A percentile compares a stretch with the other conserved stretches of the same genome.
phyloP scores from a whole-genome alignment of 2,113 vertebrate genomes.

The Oreocharis arfaki region DNA sequence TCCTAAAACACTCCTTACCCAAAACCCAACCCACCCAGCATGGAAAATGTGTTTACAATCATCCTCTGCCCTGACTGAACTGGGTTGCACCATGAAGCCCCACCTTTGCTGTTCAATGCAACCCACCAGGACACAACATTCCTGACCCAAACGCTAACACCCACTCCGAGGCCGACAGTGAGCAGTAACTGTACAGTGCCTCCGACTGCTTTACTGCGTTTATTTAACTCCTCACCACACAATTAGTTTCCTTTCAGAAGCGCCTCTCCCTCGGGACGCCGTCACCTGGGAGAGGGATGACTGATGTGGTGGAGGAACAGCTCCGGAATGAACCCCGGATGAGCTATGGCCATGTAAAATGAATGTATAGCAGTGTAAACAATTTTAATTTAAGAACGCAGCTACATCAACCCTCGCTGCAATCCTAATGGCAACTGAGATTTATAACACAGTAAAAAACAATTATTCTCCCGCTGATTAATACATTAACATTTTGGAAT shows the following conservation, averaged over 20 bases:
- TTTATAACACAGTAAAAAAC: constrained; percentile 74
- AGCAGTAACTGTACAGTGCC: constrained; percentile 2
- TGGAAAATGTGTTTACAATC: fast-evolving
- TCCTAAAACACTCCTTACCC: not conserved
- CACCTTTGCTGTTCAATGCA: not conserved
- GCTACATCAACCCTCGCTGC: constrained; percentile 68
- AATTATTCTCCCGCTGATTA: constrained; percentile 84
- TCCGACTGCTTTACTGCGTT: constrained; percentile 15
- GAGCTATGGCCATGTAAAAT: constrained; percentile 67
- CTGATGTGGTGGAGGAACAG: constrained; percentile 44
- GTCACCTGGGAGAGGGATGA: constrained; percentile 49
- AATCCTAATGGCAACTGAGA: constrained; percentile 75
- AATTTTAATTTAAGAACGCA: constrained; percentile 77
- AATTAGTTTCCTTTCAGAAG: constrained; percentile 65
- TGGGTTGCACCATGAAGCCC: not conserved
- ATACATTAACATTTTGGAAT: constrained; percentile 84
- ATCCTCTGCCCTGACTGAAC: not conserved
- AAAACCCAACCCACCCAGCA: not conserved
- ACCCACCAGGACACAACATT: not conserved
- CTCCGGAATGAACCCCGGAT: constrained; percentile 54
- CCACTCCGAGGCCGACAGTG: not conserved
- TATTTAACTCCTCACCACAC: constrained; percentile 54
- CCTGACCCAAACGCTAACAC: not conserved
- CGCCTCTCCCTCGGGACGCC: constrained; percentile 32
- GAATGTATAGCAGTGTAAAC: constrained; percentile 74